Base-by-base conservation (phyloP, 2,797 vertebrate species). In the Mergus octosetaceus region DNA sequence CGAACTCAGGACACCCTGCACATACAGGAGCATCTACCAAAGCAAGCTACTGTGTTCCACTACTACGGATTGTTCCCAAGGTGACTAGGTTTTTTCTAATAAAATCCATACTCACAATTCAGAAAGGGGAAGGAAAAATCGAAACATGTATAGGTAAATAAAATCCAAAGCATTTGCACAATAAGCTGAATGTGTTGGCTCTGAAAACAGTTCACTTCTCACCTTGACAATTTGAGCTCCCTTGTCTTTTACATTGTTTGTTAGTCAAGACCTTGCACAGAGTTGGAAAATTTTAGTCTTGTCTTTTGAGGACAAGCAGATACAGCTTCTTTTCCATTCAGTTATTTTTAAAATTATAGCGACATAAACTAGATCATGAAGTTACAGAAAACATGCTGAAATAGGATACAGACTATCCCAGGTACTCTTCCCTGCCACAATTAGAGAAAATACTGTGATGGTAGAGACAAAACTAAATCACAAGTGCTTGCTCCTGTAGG, bases 201-300 rank as follows among this genome's bases (percentile, higher is more conserved):
- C 32, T 7, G 9, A 92, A 60, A 45, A 43, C 18, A 79, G 47
- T 21, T 91, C 51, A 84, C 24, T 20, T 74, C 69, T 66, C 1
- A 2, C 13, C 39, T 54, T 0, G 0, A 84, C 19, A 85, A n/a
- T 45, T 10, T 53, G 43, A 92, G 32, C 22, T 72, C 30, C 13
- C 12, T n/a, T 61, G 49, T 45, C 69, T 77, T 89, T 51, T 41
- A 69, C 82, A 80, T 16, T 5, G 79, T 38, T n/a, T 80, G 36
- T 61, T 36, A 74, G 43, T 30, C 60, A 73, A 64, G 39, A 60
- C 10, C 13, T 57, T 64, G 53, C 20, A 78, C 1, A 53, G 17
- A 2, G 13, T 56, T 77, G 72, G n/a, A 45, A 80, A 73, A 30
- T 72, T 34, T 64, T 19, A 65, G 38, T 71, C 28, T 53, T 74